A percentile compares a stretch with the other conserved stretches of the same genome.
Evolutionary conservation across 1,140 invertebrate genomes (phyloP).

Genomic region (Cotesia typhae): DNA sequence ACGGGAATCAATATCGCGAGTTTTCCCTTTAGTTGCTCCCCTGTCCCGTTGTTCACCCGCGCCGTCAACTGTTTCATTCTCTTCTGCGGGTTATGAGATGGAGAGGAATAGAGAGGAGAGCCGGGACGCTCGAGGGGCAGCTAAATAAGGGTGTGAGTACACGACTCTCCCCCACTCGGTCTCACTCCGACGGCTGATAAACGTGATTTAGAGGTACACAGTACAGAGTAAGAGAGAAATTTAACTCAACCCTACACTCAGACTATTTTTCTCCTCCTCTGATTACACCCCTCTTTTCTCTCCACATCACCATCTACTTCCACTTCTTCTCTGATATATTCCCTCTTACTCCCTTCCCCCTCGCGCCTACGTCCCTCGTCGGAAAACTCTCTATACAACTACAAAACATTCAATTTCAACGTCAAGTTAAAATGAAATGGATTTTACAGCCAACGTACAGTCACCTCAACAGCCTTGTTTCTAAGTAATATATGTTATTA

Average conservation of each 20-base stretch:
- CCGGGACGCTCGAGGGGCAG: background rate
- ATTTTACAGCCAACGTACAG: constrained; percentile 55
- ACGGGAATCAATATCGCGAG: constrained; percentile 66
- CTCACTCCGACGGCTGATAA: constrained; percentile 50
- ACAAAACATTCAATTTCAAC: constrained; percentile 64
- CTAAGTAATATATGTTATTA: constrained; percentile 26
- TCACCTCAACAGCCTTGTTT: constrained; percentile 43
- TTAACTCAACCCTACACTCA: constrained; percentile 30
- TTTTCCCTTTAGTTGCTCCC: constrained; percentile 39
- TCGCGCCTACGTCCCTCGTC: background rate
- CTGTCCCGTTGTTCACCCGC: constrained; percentile 31
- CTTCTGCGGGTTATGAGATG: constrained; percentile 15
- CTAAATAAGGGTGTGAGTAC: constrained; percentile 10
- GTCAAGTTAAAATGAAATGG: constrained; percentile 62
- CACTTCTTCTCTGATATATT: constrained; percentile 27
- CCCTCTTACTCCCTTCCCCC: constrained; percentile 15
- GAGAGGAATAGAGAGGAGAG: background rate
- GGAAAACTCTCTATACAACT: constrained; percentile 44
- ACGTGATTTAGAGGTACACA: constrained; percentile 56
- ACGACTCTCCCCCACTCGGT: constrained; percentile 4
- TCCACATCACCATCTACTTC: constrained; percentile 12
- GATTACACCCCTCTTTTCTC: constrained; percentile 21
- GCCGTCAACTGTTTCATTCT: constrained; percentile 28
- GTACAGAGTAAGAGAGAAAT: constrained; percentile 31
- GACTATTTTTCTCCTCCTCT: constrained; percentile 9